Base-by-base conservation (phyloP, 2,888 invertebrate genomes). In the Agrochola lychnidis region DNA sequence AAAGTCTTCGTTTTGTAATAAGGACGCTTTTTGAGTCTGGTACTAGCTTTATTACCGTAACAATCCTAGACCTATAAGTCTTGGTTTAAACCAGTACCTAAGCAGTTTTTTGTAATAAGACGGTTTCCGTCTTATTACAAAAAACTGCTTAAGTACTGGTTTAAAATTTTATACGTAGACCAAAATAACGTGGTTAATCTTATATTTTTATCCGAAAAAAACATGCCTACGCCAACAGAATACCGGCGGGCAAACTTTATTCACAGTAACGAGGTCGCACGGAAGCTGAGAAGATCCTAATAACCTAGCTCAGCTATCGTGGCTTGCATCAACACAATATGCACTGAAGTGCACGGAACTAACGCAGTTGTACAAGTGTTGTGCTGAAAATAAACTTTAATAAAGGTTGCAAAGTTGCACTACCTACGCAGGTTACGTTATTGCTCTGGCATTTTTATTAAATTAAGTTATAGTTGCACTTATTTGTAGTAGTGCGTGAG, bases 221-320 rank as follows among this genome's bases (percentile, higher is more conserved):
- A 36, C 4, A 30, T 7, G 57, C 6, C 16, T 4, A n/a, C n/a
- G 16, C 61, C 36, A 72, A 14, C 30, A 12, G 48, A 63, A 80
- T 48, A 25, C 12, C 4, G 12, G 48, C 30, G 30, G 45, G 19
- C 48, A 70, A 76, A 80, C 36, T 80, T 80, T 40, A 56, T 72
- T 36, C 14, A 40, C 81, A 42, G 56, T 40, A 77, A 81, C 48
- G 81, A 80, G 77, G 81, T 62, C 53, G 53, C 14, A 80, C 10
- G 36, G n/a, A 78, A 69, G 40, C 42, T 68, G 73, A 45, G 76
- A 14, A 61, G 53, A 48, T 77, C 6, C 30, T n/a, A 72, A n/a
- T 19, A 77, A 45, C 25, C 22, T 22, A 76, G 73, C 73, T 56
- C 70, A 76, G 25, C 12, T 69, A 42, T 42, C 25, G 53, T 36